These are phyloP conservation scores for Tenthredo distinguenda DNA, from an alignment of 2,888 invertebrate genomes.

Conservation along the genomic window DNA sequence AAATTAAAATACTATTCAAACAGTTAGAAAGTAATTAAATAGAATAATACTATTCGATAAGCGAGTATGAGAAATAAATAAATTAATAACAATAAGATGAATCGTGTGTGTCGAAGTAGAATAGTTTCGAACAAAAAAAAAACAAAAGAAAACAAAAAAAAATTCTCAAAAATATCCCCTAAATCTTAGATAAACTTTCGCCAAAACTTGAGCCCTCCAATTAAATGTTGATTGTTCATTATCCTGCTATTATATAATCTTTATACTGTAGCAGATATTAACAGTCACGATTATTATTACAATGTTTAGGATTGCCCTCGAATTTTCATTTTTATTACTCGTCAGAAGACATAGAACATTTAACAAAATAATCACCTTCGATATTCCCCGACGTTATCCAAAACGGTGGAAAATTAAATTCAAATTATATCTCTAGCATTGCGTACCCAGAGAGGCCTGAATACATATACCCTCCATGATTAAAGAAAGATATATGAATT, in stretches of 20 bases:
- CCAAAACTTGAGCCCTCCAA: conserved; percentile 50
- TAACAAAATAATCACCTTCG: background rate
- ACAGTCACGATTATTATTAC: background rate
- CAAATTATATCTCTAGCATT: background rate
- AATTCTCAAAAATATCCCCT: conserved; percentile 21
- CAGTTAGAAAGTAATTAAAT: conserved; percentile 65
- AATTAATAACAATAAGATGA: background rate
- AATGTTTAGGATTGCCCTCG: background rate
- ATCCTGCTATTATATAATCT: background rate
- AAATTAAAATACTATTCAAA: conserved; percentile 51
- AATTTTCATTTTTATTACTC: background rate
- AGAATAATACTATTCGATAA: conserved; percentile 24
- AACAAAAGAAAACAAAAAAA: background rate
- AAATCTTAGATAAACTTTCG: conserved; percentile 32
- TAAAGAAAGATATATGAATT: background rate
- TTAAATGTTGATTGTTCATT: conserved; percentile 22
- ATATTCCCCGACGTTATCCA: too few species aligned
- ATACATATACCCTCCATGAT: background rate
- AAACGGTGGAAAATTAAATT: background rate
- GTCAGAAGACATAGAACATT: background rate
- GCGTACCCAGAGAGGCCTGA: background rate
- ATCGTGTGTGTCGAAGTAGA: conserved; percentile 22
- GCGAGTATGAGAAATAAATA: conserved; percentile 25
- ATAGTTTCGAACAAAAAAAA: background rate
- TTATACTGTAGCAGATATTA: background rate